Conservation (phyloP, 2,113 vertebrate species). For the Catharus minimus region DNA sequence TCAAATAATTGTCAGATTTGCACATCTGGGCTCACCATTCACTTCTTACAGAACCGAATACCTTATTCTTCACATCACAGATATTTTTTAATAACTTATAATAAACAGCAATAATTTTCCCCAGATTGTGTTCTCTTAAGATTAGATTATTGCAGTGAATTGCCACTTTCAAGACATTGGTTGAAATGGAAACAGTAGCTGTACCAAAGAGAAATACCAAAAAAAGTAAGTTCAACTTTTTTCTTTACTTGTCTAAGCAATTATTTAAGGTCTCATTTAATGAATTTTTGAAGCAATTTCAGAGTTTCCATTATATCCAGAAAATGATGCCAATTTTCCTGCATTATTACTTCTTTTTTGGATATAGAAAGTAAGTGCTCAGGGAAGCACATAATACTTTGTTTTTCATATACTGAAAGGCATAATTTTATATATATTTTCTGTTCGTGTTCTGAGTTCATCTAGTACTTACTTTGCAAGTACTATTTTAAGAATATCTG, state of each 20-base stretch:
- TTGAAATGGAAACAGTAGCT: slow-evolving; percentile 1
- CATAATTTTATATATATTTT: background rate
- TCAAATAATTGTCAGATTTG: background rate
- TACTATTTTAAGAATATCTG: background rate
- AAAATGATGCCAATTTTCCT: background rate
- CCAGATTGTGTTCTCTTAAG: background rate
- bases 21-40: background rate
- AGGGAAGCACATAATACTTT: background rate
- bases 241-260: background rate
- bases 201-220: background rate
- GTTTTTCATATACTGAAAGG: background rate
- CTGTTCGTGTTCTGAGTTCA: background rate
- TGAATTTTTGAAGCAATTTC: background rate
- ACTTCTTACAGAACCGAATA: background rate
- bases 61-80: background rate
- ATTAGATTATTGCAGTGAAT: background rate
- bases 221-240: background rate
- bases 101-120: background rate
- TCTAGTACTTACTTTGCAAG: background rate
- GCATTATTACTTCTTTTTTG: background rate
- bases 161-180: background rate
- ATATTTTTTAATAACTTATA: background rate
- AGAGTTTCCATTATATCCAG: background rate
- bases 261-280: background rate
- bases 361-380: background rate